These are phyloP conservation scores for Euura lappo DNA, from an alignment of 1,140 invertebrate genomes.

Conservation along the genomic window DNA sequence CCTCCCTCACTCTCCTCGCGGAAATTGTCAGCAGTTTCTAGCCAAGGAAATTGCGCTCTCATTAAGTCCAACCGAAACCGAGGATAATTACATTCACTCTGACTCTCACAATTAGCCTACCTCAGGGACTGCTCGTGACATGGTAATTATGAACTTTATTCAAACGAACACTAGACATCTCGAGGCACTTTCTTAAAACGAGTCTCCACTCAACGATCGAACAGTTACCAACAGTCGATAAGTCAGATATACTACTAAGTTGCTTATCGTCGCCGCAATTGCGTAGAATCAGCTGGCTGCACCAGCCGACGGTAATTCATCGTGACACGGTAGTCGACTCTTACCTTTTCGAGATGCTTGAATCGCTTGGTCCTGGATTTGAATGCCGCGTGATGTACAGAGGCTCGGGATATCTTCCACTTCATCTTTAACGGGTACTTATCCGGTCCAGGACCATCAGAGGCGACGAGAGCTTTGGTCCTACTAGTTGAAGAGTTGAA, in stretches of 20 bases:
- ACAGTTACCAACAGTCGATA: not conserved
- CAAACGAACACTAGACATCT: not conserved
- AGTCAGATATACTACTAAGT: not conserved
- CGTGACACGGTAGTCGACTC: constrained; percentile 18
- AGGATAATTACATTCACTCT: not conserved
- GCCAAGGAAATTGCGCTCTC: not conserved
- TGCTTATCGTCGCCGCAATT: not conserved
- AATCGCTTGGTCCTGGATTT: constrained; percentile 33
- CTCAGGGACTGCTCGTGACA: not conserved
- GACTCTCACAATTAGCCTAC: not conserved
- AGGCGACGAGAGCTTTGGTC: not conserved
- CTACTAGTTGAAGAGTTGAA: constrained; percentile 6
- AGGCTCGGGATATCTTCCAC: not conserved
- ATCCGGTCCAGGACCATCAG: not conserved
- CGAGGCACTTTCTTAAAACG: not conserved
- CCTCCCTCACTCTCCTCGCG: too few relatives aligned
- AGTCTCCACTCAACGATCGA: not conserved
- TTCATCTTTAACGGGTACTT: constrained; percentile 2
- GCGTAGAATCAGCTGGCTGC: not conserved
- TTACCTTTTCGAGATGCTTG: constrained; percentile 8
- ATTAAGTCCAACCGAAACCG: not conserved
- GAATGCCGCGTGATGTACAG: constrained; percentile 32
- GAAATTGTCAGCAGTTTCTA: too few relatives aligned
- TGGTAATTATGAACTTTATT: not conserved
- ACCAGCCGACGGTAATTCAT: not conserved